Conservation (phyloP, 2,797 vertebrate genomes). For the Crocidura indochinensis region DNA sequence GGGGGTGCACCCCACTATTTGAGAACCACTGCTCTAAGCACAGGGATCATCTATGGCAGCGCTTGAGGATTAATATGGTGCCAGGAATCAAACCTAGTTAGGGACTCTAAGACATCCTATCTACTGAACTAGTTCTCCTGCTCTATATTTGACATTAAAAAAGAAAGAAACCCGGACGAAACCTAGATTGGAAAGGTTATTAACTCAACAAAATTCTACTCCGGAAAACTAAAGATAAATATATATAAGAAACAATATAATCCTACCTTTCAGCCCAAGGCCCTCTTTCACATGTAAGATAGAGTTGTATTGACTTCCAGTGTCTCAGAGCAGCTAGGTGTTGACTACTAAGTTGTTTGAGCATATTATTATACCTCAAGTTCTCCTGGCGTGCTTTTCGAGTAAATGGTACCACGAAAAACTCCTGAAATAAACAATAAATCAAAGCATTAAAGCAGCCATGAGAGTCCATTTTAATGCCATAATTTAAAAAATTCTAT, state of each 20-base stretch:
- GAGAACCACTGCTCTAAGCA: too few relatives aligned
- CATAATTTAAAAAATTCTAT: neutral
- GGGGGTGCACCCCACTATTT: too few relatives aligned
- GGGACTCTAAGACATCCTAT: too few relatives aligned
- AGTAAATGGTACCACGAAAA: constrained; percentile 97
- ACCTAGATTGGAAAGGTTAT: neutral
- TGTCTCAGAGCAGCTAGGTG: constrained; percentile 93
- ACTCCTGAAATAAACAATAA: constrained; percentile 91
- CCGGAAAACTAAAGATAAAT: constrained; percentile 48
- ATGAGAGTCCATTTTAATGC: constrained; percentile 42
- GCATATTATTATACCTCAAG: constrained; percentile 96
- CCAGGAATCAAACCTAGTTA: too few relatives aligned
- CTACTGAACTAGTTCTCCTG: too few relatives aligned
- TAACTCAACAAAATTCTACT: constrained; percentile 53
- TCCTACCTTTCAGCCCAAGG: constrained; percentile 97
- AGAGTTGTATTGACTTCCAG: constrained; percentile 95
- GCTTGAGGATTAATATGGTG: too few relatives aligned
- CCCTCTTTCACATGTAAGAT: constrained; percentile 95
- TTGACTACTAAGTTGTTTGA: constrained; percentile 96
- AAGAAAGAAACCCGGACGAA: neutral
- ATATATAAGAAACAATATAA: constrained; percentile 30
- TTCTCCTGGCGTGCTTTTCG: constrained; percentile 97
- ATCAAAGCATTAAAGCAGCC: neutral
- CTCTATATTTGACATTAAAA: neutral
- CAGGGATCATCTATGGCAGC: too few relatives aligned